phyloP scores from a whole-genome alignment of 2,113 vertebrate species.

The Silurus glanis region DNA sequence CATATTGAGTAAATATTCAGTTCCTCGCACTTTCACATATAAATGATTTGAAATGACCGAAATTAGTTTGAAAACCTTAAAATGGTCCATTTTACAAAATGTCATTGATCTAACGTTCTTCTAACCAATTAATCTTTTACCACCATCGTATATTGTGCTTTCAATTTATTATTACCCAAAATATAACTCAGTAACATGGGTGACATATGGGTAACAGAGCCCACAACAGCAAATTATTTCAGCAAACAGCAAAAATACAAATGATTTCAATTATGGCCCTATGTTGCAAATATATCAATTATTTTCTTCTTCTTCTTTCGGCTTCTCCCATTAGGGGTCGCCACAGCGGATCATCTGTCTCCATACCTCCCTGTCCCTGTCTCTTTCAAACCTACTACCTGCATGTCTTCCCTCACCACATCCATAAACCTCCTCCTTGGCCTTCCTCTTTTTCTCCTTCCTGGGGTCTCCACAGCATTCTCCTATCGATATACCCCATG shows the following conservation, averaged over 20 bases:
- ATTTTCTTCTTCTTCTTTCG: neutral
- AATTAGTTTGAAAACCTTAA: neutral
- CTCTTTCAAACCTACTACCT: too few species aligned
- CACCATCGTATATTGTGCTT: neutral
- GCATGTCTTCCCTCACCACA: too few species aligned
- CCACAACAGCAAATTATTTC: neutral
- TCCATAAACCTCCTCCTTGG: too few species aligned
- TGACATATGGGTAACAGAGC: neutral
- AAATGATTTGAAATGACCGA: neutral
- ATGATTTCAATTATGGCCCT: neutral
- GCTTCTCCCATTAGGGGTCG: too few species aligned
- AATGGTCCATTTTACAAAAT: neutral
- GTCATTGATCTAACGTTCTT: neutral
- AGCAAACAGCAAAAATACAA: neutral
- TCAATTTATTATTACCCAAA: neutral
- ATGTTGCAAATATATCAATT: neutral
- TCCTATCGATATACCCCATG: too few species aligned
- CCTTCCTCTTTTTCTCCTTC: too few species aligned
- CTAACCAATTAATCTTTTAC: neutral
- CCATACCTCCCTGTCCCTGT: too few species aligned
- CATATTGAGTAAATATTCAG: neutral
- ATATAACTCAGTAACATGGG: neutral
- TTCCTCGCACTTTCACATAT: neutral
- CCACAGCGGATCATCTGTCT: too few species aligned
- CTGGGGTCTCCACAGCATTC: too few species aligned